phyloP scores from a whole-genome alignment of 1,140 invertebrate genomes.

The Bradynema listronoti region DNA sequence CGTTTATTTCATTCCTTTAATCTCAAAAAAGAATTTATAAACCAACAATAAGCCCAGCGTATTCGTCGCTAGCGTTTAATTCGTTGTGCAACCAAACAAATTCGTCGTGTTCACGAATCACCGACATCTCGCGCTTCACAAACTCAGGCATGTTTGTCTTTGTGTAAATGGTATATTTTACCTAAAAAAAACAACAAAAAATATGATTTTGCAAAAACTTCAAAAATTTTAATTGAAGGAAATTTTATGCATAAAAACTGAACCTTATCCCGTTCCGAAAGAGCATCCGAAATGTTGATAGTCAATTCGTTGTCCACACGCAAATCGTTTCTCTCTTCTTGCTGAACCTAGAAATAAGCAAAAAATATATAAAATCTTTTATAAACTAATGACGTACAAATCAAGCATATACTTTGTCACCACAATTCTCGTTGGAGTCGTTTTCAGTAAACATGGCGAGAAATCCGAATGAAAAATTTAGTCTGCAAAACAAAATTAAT shows the following conservation, averaged over 20 bases:
- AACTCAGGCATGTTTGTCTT: constrained; percentile 82
- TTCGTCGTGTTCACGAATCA: constrained; percentile 95
- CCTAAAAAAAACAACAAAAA: constrained; percentile 30
- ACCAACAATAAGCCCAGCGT: constrained; percentile 96
- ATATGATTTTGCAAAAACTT: constrained; percentile 9
- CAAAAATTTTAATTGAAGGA: neutral
- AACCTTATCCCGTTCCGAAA: constrained; percentile 94
- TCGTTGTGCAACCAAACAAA: constrained; percentile 97
- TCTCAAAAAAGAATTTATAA: constrained; percentile 3
- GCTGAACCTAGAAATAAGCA: too few relatives aligned
- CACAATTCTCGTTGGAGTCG: too few relatives aligned
- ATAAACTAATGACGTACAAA: too few relatives aligned
- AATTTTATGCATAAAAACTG: neutral
- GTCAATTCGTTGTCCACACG: constrained; percentile 66
- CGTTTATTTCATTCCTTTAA: neutral
- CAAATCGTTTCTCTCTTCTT: constrained; percentile 63
- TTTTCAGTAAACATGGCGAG: too few relatives aligned
- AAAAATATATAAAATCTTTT: too few relatives aligned
- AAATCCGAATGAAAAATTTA: too few relatives aligned
- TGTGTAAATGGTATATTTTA: constrained; percentile 98
- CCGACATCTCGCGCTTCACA: constrained; percentile 83
- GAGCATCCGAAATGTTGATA: constrained; percentile 96
- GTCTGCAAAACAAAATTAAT: too few relatives aligned
- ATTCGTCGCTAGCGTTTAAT: constrained; percentile 93
- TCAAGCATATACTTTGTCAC: too few relatives aligned